A percentile compares a stretch with the other conserved stretches of the same genome.
Evolutionary conservation across 37 sponge, comb jelly and placozoan genomes (phyloP).

Genomic region (Agelas oroides): DNA sequence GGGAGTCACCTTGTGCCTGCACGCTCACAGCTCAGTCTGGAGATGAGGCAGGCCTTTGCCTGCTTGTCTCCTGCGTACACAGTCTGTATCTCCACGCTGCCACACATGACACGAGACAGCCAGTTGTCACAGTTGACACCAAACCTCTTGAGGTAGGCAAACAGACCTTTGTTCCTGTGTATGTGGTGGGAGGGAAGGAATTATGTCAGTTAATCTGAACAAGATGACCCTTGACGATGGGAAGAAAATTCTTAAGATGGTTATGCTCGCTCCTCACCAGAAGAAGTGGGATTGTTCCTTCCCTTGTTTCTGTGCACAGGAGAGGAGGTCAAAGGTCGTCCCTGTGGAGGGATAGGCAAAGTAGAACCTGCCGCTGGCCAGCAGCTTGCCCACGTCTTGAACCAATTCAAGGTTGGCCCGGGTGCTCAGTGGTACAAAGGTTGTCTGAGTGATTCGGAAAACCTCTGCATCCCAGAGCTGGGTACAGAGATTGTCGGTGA

Average conservation of each 20-base stretch:
- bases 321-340: conserved; percentile 51
- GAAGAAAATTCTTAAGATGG: too few relatives aligned
- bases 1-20: conserved; percentile 85
- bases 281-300: conserved; percentile 53
- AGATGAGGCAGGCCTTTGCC: conserved; percentile 80
- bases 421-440: conserved; percentile 53
- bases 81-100: conserved; percentile 87
- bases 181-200: not conserved
- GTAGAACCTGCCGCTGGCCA: conserved; percentile 79
- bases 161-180: conserved; percentile 89
- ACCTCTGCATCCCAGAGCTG: conserved; percentile 64
- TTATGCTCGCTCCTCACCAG: conserved; percentile 55
- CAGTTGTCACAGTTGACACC: conserved; percentile 74
- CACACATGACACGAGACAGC: conserved; percentile 88
- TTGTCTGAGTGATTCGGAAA: conserved; percentile 73
- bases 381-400: conserved; percentile 69
- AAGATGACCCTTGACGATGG: too few relatives aligned
- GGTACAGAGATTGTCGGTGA: not conserved
- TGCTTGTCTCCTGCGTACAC: conserved; percentile 87
- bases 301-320: conserved; percentile 62
- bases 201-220: not conserved
- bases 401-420: conserved; percentile 56
- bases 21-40: conserved; percentile 93
- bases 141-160: conserved; percentile 72
- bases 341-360: conserved; percentile 64